phyloP scores from a whole-genome alignment of 2,888 invertebrate genomes.

The Kuschelorhynchus macadamiae region DNA sequence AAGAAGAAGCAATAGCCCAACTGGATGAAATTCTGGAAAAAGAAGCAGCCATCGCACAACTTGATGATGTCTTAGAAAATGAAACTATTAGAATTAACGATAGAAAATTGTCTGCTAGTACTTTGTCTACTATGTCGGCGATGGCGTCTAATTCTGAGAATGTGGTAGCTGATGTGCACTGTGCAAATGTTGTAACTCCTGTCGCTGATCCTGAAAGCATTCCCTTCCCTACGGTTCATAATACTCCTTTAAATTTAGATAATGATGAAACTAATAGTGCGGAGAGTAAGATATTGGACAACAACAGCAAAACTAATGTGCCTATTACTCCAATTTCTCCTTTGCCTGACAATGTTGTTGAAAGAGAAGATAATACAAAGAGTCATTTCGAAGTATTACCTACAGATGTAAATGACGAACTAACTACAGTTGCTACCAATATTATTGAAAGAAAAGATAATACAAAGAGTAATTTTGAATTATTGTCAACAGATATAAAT shows the following conservation, averaged over 20 bases:
- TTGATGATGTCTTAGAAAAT: conserved; percentile 39
- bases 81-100: conserved; percentile 38
- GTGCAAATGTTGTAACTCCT: conserved; percentile 68
- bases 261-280: neutral
- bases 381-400: too few relatives aligned
- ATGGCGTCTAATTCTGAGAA: conserved; percentile 67
- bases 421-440: too few relatives aligned
- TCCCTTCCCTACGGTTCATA: conserved; percentile 34
- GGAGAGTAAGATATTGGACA: too few relatives aligned
- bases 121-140: conserved; percentile 55
- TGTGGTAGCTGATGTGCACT: conserved; percentile 73
- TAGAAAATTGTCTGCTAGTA: conserved; percentile 58
- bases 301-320: neutral
- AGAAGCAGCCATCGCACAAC: conserved; percentile 44
- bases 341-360: too few relatives aligned
- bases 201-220: conserved; percentile 46
- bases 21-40: conserved; percentile 56
- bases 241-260: conserved; percentile 5
- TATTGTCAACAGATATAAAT: too few relatives aligned
- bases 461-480: too few relatives aligned
- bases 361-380: too few relatives aligned
- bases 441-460: too few relatives aligned
- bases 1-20: conserved; percentile 51
- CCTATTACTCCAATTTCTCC: neutral
- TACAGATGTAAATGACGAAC: too few relatives aligned